These are phyloP conservation scores for Montipora capricornis DNA, from an alignment of 64 coral and sea anemone species.

Conservation along the genomic window DNA sequence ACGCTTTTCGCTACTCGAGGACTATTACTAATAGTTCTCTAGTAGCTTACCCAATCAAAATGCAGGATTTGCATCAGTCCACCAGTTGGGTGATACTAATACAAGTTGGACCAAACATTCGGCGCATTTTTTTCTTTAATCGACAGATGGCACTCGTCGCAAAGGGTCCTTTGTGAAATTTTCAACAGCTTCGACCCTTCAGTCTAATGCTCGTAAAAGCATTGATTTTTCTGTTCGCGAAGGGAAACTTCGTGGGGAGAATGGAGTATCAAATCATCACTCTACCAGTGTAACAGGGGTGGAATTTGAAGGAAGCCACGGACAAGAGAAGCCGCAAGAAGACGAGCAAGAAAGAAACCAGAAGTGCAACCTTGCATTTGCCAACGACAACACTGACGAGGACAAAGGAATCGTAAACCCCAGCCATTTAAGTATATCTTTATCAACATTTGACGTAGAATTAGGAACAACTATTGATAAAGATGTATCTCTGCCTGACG, in stretches of 20 bases:
- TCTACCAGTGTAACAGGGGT: background rate
- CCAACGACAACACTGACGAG: background rate
- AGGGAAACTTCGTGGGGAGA: too few species aligned
- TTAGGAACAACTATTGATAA: background rate
- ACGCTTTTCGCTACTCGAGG: too few species aligned
- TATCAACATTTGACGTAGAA: background rate
- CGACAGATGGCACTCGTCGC: conserved; percentile 23
- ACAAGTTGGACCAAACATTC: background rate
- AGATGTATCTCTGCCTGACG: too few species aligned
- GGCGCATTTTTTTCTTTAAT: background rate
- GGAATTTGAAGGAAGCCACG: background rate
- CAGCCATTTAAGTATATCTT: background rate
- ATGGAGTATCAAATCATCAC: background rate
- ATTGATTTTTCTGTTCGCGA: background rate
- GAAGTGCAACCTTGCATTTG: background rate
- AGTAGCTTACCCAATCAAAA: too few species aligned
- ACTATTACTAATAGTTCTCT: too few species aligned
- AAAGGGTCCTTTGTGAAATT: background rate
- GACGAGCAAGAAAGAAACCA: background rate
- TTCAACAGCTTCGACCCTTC: background rate
- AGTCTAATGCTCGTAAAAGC: background rate
- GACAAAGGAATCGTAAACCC: background rate
- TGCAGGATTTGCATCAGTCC: too few species aligned
- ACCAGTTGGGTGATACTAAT: too few species aligned
- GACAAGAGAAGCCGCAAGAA: background rate